Conservation (phyloP, 2,113 vertebrate genomes). For the Microcebus lehilahytsara region DNA sequence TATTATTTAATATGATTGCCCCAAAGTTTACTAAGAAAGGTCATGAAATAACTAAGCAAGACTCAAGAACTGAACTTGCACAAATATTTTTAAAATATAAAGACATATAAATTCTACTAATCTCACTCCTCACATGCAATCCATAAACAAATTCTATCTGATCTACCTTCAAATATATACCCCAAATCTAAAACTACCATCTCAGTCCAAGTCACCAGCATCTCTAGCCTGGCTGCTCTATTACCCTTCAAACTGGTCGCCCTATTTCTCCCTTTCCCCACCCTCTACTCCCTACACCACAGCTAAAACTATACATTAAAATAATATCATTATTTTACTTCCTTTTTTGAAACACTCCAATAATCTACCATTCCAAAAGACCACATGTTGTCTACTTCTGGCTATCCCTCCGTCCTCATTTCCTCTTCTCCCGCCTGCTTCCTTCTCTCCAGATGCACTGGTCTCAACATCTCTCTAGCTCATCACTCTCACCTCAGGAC, state of each 20-base stretch:
- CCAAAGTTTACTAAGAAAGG: background rate
- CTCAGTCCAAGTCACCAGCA: background rate
- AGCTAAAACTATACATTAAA: background rate
- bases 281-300: background rate
- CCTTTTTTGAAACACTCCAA: background rate
- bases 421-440: background rate
- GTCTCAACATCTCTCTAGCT: background rate
- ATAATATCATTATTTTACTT: background rate
- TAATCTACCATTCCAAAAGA: background rate
- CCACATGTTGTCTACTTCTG: too few species aligned
- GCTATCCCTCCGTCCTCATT: background rate
- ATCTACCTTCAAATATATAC: background rate
- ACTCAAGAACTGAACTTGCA: background rate
- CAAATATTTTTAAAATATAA: background rate
- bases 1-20: background rate
- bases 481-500: background rate
- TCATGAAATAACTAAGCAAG: background rate
- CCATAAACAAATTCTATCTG: background rate
- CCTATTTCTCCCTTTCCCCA: background rate
- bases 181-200: background rate
- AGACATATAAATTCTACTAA: background rate
- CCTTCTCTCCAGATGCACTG: background rate
- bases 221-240: background rate
- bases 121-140: background rate
- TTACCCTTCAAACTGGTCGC: background rate